Evolutionary conservation across 2,797 vertebrate genomes (phyloP), one percentile per base, ranked within the genome.

Genomic region (Argyrosomus regius): DNA sequence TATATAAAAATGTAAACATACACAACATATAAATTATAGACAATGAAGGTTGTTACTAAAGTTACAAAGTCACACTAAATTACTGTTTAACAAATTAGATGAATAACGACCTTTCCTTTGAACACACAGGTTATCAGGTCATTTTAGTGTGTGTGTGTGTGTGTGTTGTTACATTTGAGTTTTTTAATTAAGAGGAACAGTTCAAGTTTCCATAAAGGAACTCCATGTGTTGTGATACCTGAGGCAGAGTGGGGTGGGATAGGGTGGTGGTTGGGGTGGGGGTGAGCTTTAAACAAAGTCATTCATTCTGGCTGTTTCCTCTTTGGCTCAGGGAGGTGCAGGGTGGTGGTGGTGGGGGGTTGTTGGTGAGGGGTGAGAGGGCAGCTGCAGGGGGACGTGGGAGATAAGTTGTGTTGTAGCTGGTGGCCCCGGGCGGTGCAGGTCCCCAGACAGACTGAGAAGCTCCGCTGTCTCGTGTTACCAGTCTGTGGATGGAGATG

Each of bases 391-490:
- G 83, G 88, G 92, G 94, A 83, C 87, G 77, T 49, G 22, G 63
- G 74, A 64, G 76, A 85, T 78, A 88, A 91, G 89, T 87, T 90
- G 93, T 85, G 88, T 87, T 90, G 89, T 45, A 67, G 67, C 56
- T 90, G 69, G 83, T 87, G 91, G 92, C 81, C 87, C 78, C 74
- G 66, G 75, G 88, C 83, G 57, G 78, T 88, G 52, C 79, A 67
- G 91, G 93, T 90, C 92, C 63, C 82, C 54, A 76, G 90, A 86
- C 87, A 90, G 77, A 9, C 56, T 58, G 50, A 75, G 63, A 78
- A 60, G 78, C 88, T 87, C 78, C 83, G 87, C 72, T 87, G 85
- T 93, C 90, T 94, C 90, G 87, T 78, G 80, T 89, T 88, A 89
- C 73, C 0, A 20, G 80, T 58, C 14, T 71, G 77, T 75, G 78